A percentile compares a stretch with the other conserved stretches of the same genome.
phyloP scores from a whole-genome alignment of 2,888 invertebrate species.

The Argynnis bischoffii region DNA sequence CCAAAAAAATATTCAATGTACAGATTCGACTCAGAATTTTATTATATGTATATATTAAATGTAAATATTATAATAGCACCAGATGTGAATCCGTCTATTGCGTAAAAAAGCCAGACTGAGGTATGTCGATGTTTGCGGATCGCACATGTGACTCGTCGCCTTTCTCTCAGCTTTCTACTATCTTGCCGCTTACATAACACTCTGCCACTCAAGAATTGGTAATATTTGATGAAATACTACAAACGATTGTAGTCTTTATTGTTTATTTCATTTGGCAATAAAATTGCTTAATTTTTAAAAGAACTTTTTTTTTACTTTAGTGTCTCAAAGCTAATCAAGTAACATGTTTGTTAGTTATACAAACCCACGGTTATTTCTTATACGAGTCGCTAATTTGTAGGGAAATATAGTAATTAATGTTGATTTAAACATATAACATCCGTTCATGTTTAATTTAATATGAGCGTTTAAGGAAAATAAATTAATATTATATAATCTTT shows the following conservation, averaged over 20 bases:
- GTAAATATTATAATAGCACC: slow-evolving; percentile 2
- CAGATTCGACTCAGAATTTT: too few relatives aligned
- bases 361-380: slow-evolving; percentile 11
- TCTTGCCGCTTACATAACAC: slow-evolving; percentile 44
- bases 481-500: too few relatives aligned
- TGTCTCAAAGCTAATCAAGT: not conserved
- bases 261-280: not conserved
- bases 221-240: slow-evolving; percentile 3
- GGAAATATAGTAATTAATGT: slow-evolving; percentile 4
- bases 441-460: not conserved
- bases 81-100: slow-evolving; percentile 23
- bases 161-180: slow-evolving; percentile 68
- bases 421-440: not conserved
- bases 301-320: not conserved
- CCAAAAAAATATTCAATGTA: too few relatives aligned
- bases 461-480: too few relatives aligned
- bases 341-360: slow-evolving; percentile 8
- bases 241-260: slow-evolving; percentile 18
- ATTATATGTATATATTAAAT: too few relatives aligned
- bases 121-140: slow-evolving; percentile 49
- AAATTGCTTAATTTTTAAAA: not conserved
- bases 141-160: slow-evolving; percentile 49
- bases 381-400: slow-evolving; percentile 11
- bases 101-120: slow-evolving; percentile 32
- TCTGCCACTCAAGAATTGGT: slow-evolving; percentile 5